phyloP scores from a whole-genome alignment of 2,888 invertebrate genomes.

The Chorisops tibialis region DNA sequence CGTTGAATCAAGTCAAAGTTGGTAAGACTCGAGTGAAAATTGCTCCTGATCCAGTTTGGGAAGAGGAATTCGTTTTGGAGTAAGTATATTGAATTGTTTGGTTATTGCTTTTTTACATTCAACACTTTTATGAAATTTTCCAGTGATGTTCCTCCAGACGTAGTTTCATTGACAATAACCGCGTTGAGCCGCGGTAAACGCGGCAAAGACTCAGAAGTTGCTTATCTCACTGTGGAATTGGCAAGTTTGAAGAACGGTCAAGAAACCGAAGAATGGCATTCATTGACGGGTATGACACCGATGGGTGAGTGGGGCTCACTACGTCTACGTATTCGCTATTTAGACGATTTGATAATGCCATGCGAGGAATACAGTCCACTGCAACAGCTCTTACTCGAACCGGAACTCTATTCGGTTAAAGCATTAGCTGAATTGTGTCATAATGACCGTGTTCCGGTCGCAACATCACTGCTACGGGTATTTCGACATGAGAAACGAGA shows the following conservation, averaged over 20 bases:
- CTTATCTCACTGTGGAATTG: slow-evolving; percentile 83
- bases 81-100: slow-evolving; percentile 62
- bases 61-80: slow-evolving; percentile 95
- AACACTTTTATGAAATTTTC: too few relatives aligned
- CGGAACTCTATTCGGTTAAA: slow-evolving; percentile 83
- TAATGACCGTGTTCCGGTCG: slow-evolving; percentile 84
- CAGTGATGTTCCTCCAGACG: slow-evolving; percentile 94
- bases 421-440: slow-evolving; percentile 88
- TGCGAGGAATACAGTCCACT: slow-evolving; percentile 93
- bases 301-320: slow-evolving; percentile 94
- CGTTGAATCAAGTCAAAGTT: slow-evolving; percentile 85
- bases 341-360: slow-evolving; percentile 96
- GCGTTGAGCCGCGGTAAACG: slow-evolving; percentile 91
- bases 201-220: slow-evolving; percentile 93
- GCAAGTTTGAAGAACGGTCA: slow-evolving; percentile 83
- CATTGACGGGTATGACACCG: slow-evolving; percentile 82
- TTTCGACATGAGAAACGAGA: slow-evolving; percentile 86
- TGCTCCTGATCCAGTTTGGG: slow-evolving; percentile 92
- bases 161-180: slow-evolving; percentile 85
- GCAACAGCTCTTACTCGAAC: slow-evolving; percentile 84
- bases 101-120: too few relatives aligned
- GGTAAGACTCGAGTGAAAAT: slow-evolving; percentile 88
- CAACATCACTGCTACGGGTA: slow-evolving; percentile 66
- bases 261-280: slow-evolving; percentile 92
- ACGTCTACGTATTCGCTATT: slow-evolving; percentile 79